A percentile compares a stretch with the other conserved stretches of the same genome.
Evolutionary conservation across 1,140 invertebrate species (phyloP).

Genomic region (Proctacanthus coquilletti): DNA sequence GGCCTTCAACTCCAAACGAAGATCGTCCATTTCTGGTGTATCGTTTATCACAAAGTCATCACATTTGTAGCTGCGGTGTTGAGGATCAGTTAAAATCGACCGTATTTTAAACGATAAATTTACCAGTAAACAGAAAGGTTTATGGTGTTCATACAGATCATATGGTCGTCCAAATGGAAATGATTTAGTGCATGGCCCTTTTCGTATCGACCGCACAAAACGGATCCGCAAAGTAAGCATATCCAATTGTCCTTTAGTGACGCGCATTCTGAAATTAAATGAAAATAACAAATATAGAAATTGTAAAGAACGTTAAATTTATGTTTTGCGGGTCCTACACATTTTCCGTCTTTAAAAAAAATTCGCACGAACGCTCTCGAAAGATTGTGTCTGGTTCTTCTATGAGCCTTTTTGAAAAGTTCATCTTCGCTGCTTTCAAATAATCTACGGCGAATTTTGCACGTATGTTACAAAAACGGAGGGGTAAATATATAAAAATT

Average conservation of each 20-base stretch:
- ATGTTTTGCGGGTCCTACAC: no score
- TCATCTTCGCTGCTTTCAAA: no score
- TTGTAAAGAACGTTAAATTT: no score
- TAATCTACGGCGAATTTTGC: no score
- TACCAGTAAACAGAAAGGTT: constrained; percentile 50
- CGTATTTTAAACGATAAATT: constrained; percentile 33
- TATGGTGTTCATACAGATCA: constrained; percentile 61
- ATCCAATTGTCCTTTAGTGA: constrained; percentile 56
- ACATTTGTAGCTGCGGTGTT: constrained; percentile 44
- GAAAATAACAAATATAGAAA: constrained; percentile 6
- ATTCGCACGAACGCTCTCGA: no score
- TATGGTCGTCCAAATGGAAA: constrained; percentile 46
- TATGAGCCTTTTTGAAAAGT: no score
- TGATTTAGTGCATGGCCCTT: constrained; percentile 62
- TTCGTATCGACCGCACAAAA: constrained; percentile 64
- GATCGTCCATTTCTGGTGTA: constrained; percentile 42
- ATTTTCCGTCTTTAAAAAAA: no score
- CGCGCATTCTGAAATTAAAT: constrained; percentile 41
- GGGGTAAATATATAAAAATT: no score
- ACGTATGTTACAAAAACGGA: no score
- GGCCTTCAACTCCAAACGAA: constrained; percentile 34
- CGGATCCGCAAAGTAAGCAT: constrained; percentile 53
- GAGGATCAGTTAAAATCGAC: neutral
- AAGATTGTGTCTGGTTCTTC: no score
- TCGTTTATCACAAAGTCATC: constrained; percentile 70